Base-by-base conservation (phyloP, 2,797 vertebrate genomes). In the Galago senegalensis region DNA sequence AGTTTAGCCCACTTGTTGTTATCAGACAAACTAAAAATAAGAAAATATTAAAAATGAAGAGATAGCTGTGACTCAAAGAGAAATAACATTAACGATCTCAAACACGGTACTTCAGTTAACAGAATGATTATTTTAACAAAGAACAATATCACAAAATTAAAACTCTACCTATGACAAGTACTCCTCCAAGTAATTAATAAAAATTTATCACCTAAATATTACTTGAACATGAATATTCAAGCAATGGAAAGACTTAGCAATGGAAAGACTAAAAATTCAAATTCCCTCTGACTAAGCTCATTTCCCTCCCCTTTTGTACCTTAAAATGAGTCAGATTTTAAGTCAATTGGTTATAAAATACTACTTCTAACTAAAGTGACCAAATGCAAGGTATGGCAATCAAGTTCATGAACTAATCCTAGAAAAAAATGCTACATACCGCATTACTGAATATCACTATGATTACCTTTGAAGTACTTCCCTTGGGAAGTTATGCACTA, bases 21-120 rank as follows among this genome's bases (percentile, higher is more conserved):
- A 27, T 86, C 75, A 91, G 58, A 90, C 21, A 96, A 94, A 93
- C 37, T 43, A 89, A 95, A 93, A 91, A n/a, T 46, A 43, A 87
- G 69, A 94, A 96, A 92, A 92, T 69, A 91, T 1, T n/a, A 4
- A 87, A 16, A 96, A 76, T 43, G 63, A 53, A 72, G 2, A 92
- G 56, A 60, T 9, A 75, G 37, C 40, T 58, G 20, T 81, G 53
- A 73, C 17, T 23, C 86, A 67, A 40, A 72, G 43, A 85, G 31
- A 89, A 92, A 92, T 60, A 88, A 94, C 88, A 83, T 69, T 56
- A 93, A 79, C 73, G 4, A 93, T 31, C 34, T 94, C 65, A 91
- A 96, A 73, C 5, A 89, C 23, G 73, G 10, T 27, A 82, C 58
- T 31, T 77, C 18, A 77, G 89, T 34, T 84, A 97, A 82, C 1